A percentile compares a stretch with the other conserved stretches of the same genome.
These are phyloP conservation scores for Psylliodes chrysocephalus DNA, from an alignment of 2,888 invertebrate species.

Conservation along the genomic window DNA sequence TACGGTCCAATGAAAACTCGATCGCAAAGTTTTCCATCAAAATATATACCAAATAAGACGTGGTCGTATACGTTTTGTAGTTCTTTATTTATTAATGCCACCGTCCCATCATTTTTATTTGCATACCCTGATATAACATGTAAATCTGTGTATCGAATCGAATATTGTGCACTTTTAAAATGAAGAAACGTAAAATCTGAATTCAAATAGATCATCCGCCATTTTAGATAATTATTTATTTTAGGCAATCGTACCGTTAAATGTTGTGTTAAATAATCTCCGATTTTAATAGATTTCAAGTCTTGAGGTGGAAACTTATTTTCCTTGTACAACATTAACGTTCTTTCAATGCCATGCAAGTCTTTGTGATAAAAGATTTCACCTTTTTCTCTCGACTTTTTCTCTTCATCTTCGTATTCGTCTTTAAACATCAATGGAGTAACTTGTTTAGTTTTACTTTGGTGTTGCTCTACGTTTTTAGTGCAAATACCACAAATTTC, in stretches of 20 bases:
- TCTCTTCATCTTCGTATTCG: background rate
- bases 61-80: conserved; percentile 49
- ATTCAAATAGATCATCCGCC: conserved; percentile 69
- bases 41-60: conserved; percentile 59
- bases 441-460: background rate
- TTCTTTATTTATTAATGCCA: conserved; percentile 59
- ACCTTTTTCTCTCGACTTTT: background rate
- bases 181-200: conserved; percentile 68
- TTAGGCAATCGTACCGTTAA: conserved; percentile 46
- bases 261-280: too few relatives aligned
- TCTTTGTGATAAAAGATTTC: conserved; percentile 47
- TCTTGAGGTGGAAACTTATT: conserved; percentile 46
- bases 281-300: background rate
- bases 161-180: conserved; percentile 65
- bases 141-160: conserved; percentile 67
- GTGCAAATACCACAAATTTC: conserved; percentile 59
- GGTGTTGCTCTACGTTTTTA: conserved; percentile 43
- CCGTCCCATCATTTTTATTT: conserved; percentile 65
- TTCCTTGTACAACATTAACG: conserved; percentile 48
- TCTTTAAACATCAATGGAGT: background rate
- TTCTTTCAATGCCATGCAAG: conserved; percentile 34
- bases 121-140: conserved; percentile 66
- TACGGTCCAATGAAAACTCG: conserved; percentile 63
- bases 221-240: conserved; percentile 53
- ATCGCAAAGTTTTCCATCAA: conserved; percentile 54